Conservation (phyloP, 2,888 invertebrate genomes). For the Cabera pusaria region DNA sequence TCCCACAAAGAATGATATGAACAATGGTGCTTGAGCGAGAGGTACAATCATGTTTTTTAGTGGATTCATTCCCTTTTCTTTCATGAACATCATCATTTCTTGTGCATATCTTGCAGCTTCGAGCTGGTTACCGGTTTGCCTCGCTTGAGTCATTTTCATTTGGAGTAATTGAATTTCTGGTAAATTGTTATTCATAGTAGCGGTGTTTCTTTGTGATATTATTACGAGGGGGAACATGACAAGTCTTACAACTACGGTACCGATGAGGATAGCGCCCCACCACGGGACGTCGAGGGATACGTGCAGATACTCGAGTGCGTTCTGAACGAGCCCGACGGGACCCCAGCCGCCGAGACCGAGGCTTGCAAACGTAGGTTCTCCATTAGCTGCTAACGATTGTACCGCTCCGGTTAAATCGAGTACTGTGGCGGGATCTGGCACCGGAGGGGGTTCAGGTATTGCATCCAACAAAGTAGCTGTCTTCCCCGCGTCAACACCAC, state of each 20-base stretch:
- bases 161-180: conserved; percentile 94
- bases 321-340: conserved; percentile 92
- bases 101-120: conserved; percentile 89
- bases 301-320: conserved; percentile 92
- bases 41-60: conserved; percentile 91
- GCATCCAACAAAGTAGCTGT: conserved; percentile 50
- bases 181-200: conserved; percentile 91
- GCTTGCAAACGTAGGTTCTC: conserved; percentile 91
- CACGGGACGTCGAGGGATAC: conserved; percentile 93
- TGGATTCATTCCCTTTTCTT: conserved; percentile 91
- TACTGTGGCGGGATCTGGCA: conserved; percentile 61
- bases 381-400: conserved; percentile 75
- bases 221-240: conserved; percentile 94
- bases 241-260: conserved; percentile 90
- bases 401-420: conserved; percentile 59
- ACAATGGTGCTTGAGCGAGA: conserved; percentile 93
- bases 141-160: conserved; percentile 92
- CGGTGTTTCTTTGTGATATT: conserved; percentile 90
- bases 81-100: conserved; percentile 93
- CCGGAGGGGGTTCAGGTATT: conserved; percentile 75
- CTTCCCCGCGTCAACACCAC: conserved; percentile 52
- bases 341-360: conserved; percentile 92
- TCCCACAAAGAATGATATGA: conserved; percentile 95
- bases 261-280: conserved; percentile 94
- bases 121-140: conserved; percentile 91